phyloP scores from a whole-genome alignment of 2,797 vertebrate species.

The Artibeus lituratus region DNA sequence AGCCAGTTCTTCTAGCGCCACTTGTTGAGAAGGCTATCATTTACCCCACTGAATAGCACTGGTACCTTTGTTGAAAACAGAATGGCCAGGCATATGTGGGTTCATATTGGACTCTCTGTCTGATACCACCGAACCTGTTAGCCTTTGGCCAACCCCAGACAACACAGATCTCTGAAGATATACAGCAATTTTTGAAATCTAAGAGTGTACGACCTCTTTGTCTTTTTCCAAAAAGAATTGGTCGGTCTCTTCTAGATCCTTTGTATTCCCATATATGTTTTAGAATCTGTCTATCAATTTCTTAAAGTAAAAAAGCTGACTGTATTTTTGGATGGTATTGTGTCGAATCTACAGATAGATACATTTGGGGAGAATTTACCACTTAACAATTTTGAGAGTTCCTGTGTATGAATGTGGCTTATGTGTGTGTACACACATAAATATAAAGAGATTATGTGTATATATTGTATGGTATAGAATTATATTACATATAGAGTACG shows the following conservation, averaged over 20 bases:
- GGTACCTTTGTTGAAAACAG: background rate
- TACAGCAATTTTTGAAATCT: background rate
- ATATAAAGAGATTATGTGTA: background rate
- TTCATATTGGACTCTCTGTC: background rate
- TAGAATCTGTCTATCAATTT: background rate
- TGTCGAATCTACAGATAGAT: background rate
- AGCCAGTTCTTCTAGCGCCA: background rate
- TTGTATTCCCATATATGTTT: background rate
- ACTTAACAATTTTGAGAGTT: background rate
- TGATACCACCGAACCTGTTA: background rate
- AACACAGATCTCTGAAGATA: background rate
- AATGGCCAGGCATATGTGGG: background rate
- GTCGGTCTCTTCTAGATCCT: background rate
- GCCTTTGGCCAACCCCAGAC: background rate
- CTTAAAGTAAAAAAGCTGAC: background rate
- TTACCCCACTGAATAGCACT: background rate
- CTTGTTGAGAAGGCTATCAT: background rate
- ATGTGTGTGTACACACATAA: background rate
- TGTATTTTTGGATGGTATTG: background rate
- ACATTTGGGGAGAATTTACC: background rate
- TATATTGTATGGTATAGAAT: background rate
- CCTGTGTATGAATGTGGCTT: background rate
- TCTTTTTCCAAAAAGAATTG: background rate
- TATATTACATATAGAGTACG: background rate
- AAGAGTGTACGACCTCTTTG: background rate